A percentile compares a stretch with the other conserved stretches of the same genome.
Evolutionary conservation across 2,797 vertebrate species (phyloP).

Genomic region (Melanotaenia maccullochi): DNA sequence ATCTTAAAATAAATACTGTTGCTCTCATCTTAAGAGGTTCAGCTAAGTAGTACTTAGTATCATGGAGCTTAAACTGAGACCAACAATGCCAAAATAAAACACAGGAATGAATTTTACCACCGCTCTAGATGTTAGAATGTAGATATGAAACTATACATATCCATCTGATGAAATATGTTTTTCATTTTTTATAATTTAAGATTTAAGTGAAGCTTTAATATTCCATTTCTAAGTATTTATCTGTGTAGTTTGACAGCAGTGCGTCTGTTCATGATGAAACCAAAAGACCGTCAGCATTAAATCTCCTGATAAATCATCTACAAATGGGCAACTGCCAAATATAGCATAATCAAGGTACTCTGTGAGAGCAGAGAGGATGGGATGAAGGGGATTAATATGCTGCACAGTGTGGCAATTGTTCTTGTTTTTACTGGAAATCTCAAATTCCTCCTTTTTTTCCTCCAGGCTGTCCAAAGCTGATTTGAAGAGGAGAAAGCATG

Average conservation of each 20-base stretch:
- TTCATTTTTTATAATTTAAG: neutral
- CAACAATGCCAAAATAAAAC: slow-evolving; percentile 2
- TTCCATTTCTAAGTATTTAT: neutral
- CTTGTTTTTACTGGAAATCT: slow-evolving; percentile 33
- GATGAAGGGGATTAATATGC: slow-evolving; percentile 51
- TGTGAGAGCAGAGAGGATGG: slow-evolving; percentile 22
- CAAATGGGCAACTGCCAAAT: slow-evolving; percentile 52
- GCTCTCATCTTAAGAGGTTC: neutral
- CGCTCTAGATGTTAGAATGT: neutral
- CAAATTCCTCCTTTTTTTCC: slow-evolving; percentile 17
- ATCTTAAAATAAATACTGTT: neutral
- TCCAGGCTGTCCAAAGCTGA: slow-evolving; percentile 41
- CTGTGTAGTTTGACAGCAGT: neutral
- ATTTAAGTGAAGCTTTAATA: neutral
- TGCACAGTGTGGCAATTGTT: slow-evolving; percentile 47
- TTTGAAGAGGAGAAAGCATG: slow-evolving; percentile 71
- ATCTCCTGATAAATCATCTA: slow-evolving; percentile 50
- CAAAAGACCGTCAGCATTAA: slow-evolving; percentile 19
- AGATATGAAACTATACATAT: neutral
- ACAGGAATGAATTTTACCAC: neutral
- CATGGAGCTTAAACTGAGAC: neutral
- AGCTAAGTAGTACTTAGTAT: neutral
- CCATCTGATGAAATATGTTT: neutral
- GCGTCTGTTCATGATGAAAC: slow-evolving; percentile 30
- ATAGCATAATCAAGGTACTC: slow-evolving; percentile 38